Evolutionary conservation across 2,888 invertebrate species (phyloP).

Genomic region (Lochmaea crataegi): DNA sequence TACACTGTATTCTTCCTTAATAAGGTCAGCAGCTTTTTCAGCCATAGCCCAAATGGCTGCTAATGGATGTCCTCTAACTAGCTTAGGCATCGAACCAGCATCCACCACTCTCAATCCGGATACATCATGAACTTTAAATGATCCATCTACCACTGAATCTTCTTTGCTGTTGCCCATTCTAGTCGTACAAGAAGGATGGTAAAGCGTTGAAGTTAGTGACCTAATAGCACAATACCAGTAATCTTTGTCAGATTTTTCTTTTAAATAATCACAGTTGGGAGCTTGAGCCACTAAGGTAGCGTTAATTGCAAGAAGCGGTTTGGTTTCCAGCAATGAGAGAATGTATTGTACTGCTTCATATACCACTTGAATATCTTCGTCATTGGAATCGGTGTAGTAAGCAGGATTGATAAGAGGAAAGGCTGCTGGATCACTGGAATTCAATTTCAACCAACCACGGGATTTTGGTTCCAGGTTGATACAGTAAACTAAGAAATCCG

Average conservation of each 20-base stretch:
- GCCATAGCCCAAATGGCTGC: slow-evolving; percentile 69
- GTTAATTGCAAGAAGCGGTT: slow-evolving; percentile 71
- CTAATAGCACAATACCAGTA: slow-evolving; percentile 67
- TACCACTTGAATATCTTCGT: slow-evolving; percentile 73
- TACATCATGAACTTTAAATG: slow-evolving; percentile 67
- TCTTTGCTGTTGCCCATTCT: slow-evolving; percentile 68
- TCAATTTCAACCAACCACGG: slow-evolving; percentile 50
- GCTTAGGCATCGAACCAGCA: slow-evolving; percentile 68
- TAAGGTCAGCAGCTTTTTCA: slow-evolving; percentile 68
- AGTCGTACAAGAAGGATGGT: slow-evolving; percentile 67
- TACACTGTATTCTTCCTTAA: slow-evolving; percentile 55
- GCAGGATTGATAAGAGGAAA: slow-evolving; percentile 54
- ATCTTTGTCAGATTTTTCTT: slow-evolving; percentile 51
- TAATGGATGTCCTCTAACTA: slow-evolving; percentile 67
- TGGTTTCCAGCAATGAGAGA: slow-evolving; percentile 61
- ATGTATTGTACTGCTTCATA: slow-evolving; percentile 68
- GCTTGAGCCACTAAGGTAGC: slow-evolving; percentile 68
- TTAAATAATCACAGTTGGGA: slow-evolving; percentile 63
- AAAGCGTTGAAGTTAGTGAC: slow-evolving; percentile 64
- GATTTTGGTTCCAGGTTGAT: slow-evolving; percentile 52
- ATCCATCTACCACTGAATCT: slow-evolving; percentile 68
- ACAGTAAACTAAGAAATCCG: slow-evolving; percentile 15
- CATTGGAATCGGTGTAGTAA: slow-evolving; percentile 46
- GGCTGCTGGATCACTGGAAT: slow-evolving; percentile 53
- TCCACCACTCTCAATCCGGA: slow-evolving; percentile 67